Evolutionary conservation across 2,797 vertebrate species (phyloP).

Genomic region (Glyptemys insculpta): DNA sequence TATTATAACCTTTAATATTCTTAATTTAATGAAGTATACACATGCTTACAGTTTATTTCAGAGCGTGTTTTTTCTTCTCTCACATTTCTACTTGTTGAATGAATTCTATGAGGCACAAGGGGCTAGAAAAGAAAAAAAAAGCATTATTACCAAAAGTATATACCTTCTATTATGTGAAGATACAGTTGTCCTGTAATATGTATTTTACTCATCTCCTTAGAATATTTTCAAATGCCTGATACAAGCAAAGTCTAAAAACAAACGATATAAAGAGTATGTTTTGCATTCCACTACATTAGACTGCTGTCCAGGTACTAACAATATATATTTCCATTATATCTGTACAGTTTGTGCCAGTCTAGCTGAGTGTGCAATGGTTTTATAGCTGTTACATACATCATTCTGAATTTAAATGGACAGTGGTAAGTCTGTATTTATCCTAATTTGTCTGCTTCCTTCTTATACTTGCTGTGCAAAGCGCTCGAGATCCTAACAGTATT

Average conservation of each 20-base stretch:
- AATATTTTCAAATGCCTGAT: background rate
- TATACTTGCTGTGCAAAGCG: too few relatives aligned
- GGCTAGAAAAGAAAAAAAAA: slow-evolving; percentile 83
- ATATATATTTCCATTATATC: background rate
- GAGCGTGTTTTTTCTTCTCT: slow-evolving; percentile 97
- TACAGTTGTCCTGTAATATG: background rate
- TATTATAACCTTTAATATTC: background rate
- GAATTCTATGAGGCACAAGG: slow-evolving; percentile 96
- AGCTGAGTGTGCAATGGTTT: background rate
- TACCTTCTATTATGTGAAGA: slow-evolving; percentile 15
- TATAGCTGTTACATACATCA: background rate
- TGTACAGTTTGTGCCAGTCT: background rate
- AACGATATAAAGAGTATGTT: background rate
- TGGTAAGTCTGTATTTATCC: background rate
- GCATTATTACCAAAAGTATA: background rate
- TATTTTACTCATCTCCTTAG: background rate
- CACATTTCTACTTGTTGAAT: slow-evolving; percentile 93
- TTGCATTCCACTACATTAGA: background rate
- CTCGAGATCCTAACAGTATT: too few relatives aligned
- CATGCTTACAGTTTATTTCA: slow-evolving; percentile 95
- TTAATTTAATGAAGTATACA: background rate
- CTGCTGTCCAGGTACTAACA: background rate
- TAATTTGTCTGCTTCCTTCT: background rate
- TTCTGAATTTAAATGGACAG: background rate
- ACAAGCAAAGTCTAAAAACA: slow-evolving; percentile 18